phyloP scores from a whole-genome alignment of 1,140 invertebrate genomes.

The Spodoptera frugiperda region DNA sequence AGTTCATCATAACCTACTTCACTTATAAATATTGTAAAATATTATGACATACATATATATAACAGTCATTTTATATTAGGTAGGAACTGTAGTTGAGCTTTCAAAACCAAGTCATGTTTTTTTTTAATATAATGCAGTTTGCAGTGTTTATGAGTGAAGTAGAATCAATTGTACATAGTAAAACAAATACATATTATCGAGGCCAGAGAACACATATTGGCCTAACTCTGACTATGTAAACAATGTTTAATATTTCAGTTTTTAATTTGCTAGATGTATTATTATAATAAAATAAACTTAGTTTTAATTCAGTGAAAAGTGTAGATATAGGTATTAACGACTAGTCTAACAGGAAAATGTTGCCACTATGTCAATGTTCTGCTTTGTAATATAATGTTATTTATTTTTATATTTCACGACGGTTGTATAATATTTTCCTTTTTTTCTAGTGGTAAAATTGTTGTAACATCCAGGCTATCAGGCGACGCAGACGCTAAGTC shows the following conservation, averaged over 20 bases:
- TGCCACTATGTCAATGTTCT: constrained; percentile 82
- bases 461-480: constrained; percentile 70
- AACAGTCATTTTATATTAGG: constrained; percentile 39
- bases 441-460: constrained; percentile 67
- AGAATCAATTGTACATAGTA: constrained; percentile 43
- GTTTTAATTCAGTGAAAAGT: constrained; percentile 58
- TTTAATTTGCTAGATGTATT: constrained; percentile 62
- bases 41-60: constrained; percentile 8
- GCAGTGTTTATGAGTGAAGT: constrained; percentile 41
- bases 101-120: constrained; percentile 32
- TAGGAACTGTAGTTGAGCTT: constrained; percentile 27
- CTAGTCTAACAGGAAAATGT: constrained; percentile 84
- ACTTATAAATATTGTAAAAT: constrained; percentile 32
- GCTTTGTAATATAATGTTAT: constrained; percentile 83
- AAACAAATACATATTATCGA: constrained; percentile 40
- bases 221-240: constrained; percentile 61
- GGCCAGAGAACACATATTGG: constrained; percentile 55
- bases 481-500: constrained; percentile 50
- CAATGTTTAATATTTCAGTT: constrained; percentile 53
- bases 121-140: constrained; percentile 9
- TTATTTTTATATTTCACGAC: constrained; percentile 81
- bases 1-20: constrained; percentile 24
- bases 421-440: constrained; percentile 76
- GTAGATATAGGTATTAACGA: constrained; percentile 82
- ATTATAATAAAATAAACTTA: constrained; percentile 57